phyloP scores from a whole-genome alignment of 2,797 vertebrate genomes.

The Epinephelus awoara region DNA sequence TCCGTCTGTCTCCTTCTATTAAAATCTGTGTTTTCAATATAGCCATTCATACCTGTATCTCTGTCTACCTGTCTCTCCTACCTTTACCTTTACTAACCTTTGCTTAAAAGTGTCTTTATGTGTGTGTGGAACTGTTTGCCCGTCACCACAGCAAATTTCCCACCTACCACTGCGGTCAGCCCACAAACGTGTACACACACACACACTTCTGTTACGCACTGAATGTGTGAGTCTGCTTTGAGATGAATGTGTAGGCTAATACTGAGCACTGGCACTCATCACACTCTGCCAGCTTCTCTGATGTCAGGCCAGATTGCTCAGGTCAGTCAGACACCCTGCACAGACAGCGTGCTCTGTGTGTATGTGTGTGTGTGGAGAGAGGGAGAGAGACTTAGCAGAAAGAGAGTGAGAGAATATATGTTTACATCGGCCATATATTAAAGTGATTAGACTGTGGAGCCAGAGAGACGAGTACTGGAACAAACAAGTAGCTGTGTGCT shows the following conservation, averaged over 20 bases:
- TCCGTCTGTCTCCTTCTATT: slow-evolving; percentile 19
- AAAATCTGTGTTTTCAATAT: slow-evolving; percentile 38
- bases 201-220: slow-evolving; percentile 16
- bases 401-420: slow-evolving; percentile 54
- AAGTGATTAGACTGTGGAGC: slow-evolving; percentile 76
- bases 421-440: slow-evolving; percentile 77
- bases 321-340: slow-evolving; percentile 56
- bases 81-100: slow-evolving; percentile 26
- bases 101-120: slow-evolving; percentile 51
- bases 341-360: slow-evolving; percentile 50
- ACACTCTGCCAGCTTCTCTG: slow-evolving; percentile 57
- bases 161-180: slow-evolving; percentile 38
- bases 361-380: slow-evolving; percentile 10
- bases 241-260: slow-evolving; percentile 64
- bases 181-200: slow-evolving; percentile 18
- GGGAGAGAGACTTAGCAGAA: slow-evolving; percentile 23
- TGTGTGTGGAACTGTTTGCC: slow-evolving; percentile 41
- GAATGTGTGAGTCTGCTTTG: slow-evolving; percentile 49
- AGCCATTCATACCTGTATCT: slow-evolving; percentile 46
- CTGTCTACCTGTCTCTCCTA: slow-evolving; percentile 19
- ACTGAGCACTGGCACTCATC: slow-evolving; percentile 63
- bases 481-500: slow-evolving; percentile 82
- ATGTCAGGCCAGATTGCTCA: slow-evolving; percentile 72
- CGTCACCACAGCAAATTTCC: slow-evolving; percentile 42
- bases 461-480: slow-evolving; percentile 70